Conservation (phyloP, 2,113 vertebrate genomes). For the Eira barbara region DNA sequence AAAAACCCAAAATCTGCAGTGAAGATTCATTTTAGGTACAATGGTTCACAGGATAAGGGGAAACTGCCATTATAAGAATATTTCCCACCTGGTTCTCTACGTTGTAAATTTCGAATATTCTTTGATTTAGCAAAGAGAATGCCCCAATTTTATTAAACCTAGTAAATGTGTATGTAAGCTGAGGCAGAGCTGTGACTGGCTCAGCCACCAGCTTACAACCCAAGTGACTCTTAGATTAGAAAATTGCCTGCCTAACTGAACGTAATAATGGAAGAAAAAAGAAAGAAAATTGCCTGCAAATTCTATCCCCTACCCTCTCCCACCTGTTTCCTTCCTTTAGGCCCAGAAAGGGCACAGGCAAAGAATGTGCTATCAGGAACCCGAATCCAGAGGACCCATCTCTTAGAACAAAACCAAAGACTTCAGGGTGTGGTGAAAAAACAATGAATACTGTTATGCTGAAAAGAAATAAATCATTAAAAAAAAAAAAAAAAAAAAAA, state of each 20-base stretch:
- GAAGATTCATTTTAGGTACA: neutral
- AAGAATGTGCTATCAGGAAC: neutral
- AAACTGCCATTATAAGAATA: neutral
- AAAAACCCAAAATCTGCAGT: neutral
- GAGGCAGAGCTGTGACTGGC: neutral
- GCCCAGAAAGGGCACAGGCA: neutral
- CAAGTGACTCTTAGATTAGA: neutral
- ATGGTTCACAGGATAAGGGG: neutral
- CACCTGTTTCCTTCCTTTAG: neutral
- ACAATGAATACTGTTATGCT: too few relatives aligned
- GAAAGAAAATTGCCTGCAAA: neutral
- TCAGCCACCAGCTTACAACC: neutral
- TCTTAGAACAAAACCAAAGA: neutral
- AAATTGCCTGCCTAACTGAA: neutral
- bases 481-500: too few relatives aligned
- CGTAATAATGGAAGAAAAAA: too few relatives aligned
- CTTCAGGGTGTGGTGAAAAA: too few relatives aligned
- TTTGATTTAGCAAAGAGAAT: neutral
- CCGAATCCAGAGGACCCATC: neutral
- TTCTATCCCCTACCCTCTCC: rapidly evolving
- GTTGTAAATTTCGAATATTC: neutral
- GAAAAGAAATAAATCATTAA: too few relatives aligned
- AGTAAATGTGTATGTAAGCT: neutral
- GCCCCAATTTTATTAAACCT: neutral
- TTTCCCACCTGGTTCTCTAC: neutral